Evolutionary conservation across 2,888 invertebrate genomes (phyloP), one percentile per base, ranked within the genome.

Genomic region (Athrips mouffetella): DNA sequence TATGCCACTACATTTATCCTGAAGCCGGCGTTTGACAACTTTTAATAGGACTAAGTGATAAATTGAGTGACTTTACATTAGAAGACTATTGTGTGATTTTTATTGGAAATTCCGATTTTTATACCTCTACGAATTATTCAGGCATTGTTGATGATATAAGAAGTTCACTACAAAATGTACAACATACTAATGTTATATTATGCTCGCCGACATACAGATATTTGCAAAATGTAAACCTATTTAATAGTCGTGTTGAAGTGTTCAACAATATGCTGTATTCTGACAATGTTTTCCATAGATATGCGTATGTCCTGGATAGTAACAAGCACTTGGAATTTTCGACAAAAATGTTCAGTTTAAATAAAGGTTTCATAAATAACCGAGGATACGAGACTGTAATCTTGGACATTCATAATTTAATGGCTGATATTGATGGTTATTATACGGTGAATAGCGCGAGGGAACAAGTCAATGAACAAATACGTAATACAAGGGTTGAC

Each of bases 181-280:
- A 41, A 13, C 45, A 45, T 4, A 45, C 45, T 23, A 45, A 45
- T 45, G 21, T 45, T 15, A 33, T 45, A 15, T 23, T 45, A 13
- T 35, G 33, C 25, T 1, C 31, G n/a, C 45, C 45, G 13, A 45
- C 13, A 10, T 45, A 35, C n/a, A 45, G 10, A 16, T 23, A 23
- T 23, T 3, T 13, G 1, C 8, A 4, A 3, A 10, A 23, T 15
- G 8, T 7, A 7, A 45, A 35, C 25, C 18, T 45, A 16, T 25
- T 15, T 21, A 45, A 45, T 23, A 13, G 23, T 3, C 30, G 45
- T 15, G 29, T 45, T 3, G 45, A 45, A 33, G 13, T 13, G 8
- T 45, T 45, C 15, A 45, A 45, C 13, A 20, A 33, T 2, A 7
- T 45, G 8, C 16, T 45, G 10, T 21, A 33, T 33, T 21, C 21